Evolutionary conservation across 2,797 vertebrate species (phyloP).

Genomic region (Leuciscus waleckii): DNA sequence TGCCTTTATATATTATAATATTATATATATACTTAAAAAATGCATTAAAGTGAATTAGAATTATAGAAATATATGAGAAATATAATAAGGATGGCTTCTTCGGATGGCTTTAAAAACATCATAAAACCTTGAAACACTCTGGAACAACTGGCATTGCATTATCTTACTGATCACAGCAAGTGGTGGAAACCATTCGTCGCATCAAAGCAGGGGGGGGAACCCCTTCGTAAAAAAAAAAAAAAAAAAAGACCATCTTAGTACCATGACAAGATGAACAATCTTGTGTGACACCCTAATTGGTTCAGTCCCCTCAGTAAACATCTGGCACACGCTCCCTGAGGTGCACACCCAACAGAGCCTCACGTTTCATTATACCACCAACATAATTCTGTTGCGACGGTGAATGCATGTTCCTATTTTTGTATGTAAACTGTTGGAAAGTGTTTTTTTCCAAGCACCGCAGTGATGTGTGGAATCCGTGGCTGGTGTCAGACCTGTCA

Average conservation of each 20-base stretch:
- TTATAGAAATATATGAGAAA: background rate
- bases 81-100: background rate
- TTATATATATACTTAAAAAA: background rate
- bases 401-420: conserved; percentile 18
- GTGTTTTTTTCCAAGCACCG: background rate
- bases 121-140: conserved; percentile 26
- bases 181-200: background rate
- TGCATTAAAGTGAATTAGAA: background rate
- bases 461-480: conserved; percentile 9
- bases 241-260: background rate
- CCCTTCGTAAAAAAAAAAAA: background rate
- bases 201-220: too few species aligned
- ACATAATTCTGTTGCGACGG: background rate
- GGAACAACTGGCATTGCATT: background rate
- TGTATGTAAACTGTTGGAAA: background rate
- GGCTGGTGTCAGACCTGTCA: conserved; percentile 29
- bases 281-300: conserved; percentile 37
- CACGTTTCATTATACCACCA: conserved; percentile 32
- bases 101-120: background rate
- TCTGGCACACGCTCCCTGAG: conserved; percentile 24
- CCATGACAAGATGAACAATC: conserved; percentile 24
- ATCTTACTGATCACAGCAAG: conserved; percentile 11
- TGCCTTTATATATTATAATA: too few species aligned
- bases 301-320: conserved; percentile 35
- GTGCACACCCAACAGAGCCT: conserved; percentile 18